Percentiles rank a stretch among this genome's conserved stretches.
These are phyloP conservation scores for Spermophilus dauricus DNA, from an alignment of 2,113 vertebrate genomes.

Conservation along the genomic window DNA sequence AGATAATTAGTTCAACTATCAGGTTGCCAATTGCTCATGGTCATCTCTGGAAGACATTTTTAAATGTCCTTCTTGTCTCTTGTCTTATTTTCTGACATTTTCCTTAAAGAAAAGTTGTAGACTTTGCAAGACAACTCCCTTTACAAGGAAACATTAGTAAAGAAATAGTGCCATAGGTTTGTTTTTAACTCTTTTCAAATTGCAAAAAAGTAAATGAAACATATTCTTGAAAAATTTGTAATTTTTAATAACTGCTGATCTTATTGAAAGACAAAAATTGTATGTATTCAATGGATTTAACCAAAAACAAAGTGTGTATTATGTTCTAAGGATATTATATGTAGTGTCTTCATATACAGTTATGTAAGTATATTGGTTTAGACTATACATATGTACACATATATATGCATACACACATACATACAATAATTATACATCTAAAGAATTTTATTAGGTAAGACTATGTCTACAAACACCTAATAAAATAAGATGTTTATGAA, in stretches of 20 bases:
- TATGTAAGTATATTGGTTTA: not conserved
- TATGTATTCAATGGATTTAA: not conserved
- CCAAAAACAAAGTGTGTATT: not conserved
- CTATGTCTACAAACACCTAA: not conserved
- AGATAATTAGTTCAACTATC: not conserved
- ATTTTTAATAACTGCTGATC: not conserved
- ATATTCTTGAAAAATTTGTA: not conserved
- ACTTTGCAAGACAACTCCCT: not conserved
- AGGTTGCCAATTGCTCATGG: not conserved
- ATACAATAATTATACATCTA: not conserved
- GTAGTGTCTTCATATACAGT: not conserved
- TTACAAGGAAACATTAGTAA: not conserved
- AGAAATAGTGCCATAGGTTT: not conserved
- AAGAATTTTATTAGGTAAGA: not conserved
- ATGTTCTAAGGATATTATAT: not conserved
- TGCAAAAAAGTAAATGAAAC: not conserved
- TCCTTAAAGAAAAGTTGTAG: not conserved
- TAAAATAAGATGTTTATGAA: slow-evolving; percentile 33
- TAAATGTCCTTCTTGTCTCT: not conserved
- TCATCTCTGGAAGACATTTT: not conserved
- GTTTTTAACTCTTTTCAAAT: slow-evolving; percentile 6
- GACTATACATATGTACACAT: not conserved
- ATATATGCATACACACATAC: not conserved
- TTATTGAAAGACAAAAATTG: slow-evolving; percentile 14
- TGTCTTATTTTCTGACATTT: slow-evolving; percentile 1